Base-by-base conservation (phyloP, 92 coral and sea anemone genomes). In the Porites rus region DNA sequence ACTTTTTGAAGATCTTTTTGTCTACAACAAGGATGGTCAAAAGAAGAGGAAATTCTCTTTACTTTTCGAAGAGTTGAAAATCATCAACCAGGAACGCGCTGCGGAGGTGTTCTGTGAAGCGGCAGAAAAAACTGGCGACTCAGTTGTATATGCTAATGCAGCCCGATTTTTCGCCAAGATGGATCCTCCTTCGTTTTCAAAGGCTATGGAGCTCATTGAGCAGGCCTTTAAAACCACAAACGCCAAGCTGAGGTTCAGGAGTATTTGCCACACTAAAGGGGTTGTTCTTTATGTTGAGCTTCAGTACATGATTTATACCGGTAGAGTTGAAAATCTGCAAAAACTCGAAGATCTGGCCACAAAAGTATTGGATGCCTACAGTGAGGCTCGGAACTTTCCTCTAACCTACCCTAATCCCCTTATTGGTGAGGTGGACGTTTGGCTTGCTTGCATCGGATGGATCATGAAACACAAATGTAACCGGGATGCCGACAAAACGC, bases 341-440 rank as follows among this genome's bases (percentile, higher is more conserved):
- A 31, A 65, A 63, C 83, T 93, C 2, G 90, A 95, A 77, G 72
- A 87, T 6, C 8, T 71, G 25, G 98, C 96, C 14, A 80, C 64
- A 21, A 76, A 62, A 24, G 96, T 93, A 7, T 81, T 95, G 2
- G 65, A 77, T 1, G 93, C 96, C 3, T 93, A 64, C 73, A 84
- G 77, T 2, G 72, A 69, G 0, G 93, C 98, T 11, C 83, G 98
- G 73, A 88, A 78, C 87, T 95, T 92, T 31, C 98, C 98, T 38
- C 98, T 94, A 8, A 79, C 97, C 1, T 95, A 88, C 61, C 91
- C 93, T 7, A 64, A 79, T 62, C 98, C 98, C 0, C 84, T 95
- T 13, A 84, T 91, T n/a, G 97, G 97, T 59, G 98, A 95, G 77
- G 98, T 95, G 1, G 88, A 95, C 65, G 95, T 94, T 59, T 95